Conservation (phyloP, 2,113 vertebrate genomes). For the Labrus mixtus region DNA sequence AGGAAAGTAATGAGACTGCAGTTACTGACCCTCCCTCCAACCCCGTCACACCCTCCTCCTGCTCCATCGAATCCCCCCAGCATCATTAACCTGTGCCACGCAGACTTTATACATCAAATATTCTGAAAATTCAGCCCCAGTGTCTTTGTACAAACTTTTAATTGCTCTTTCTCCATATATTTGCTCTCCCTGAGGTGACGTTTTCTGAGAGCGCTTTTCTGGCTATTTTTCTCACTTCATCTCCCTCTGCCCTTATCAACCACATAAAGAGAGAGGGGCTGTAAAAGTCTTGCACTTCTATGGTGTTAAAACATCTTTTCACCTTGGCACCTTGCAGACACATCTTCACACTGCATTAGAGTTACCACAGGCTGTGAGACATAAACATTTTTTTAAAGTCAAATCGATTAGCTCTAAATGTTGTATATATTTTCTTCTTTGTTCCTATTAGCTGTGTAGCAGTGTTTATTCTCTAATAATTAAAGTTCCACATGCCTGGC, state of each 20-base stretch:
- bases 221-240: slow-evolving; percentile 56
- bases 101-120: slow-evolving; percentile 63
- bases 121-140: slow-evolving; percentile 57
- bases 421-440: slow-evolving; percentile 64
- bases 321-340: slow-evolving; percentile 45
- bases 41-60: slow-evolving; percentile 36
- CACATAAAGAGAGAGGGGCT: slow-evolving; percentile 38
- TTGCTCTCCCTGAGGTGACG: slow-evolving; percentile 53
- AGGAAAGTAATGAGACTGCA: slow-evolving; percentile 76
- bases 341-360: slow-evolving; percentile 57
- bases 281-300: slow-evolving; percentile 50
- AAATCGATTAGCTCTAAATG: slow-evolving; percentile 63
- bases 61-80: slow-evolving; percentile 66
- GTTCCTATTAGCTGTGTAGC: slow-evolving; percentile 69
- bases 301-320: slow-evolving; percentile 49
- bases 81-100: slow-evolving; percentile 77
- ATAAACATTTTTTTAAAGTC: slow-evolving; percentile 61
- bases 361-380: slow-evolving; percentile 24
- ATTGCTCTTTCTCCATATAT: slow-evolving; percentile 77
- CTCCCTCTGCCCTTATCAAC: slow-evolving; percentile 49
- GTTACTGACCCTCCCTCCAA: slow-evolving; percentile 47
- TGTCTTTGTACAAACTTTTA: slow-evolving; percentile 76
- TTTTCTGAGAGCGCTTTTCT: slow-evolving; percentile 42
- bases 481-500: slow-evolving; percentile 58
- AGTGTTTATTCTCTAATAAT: slow-evolving; percentile 73